Base-by-base conservation (phyloP, 2,888 invertebrate species). In the Eulithis prunata region DNA sequence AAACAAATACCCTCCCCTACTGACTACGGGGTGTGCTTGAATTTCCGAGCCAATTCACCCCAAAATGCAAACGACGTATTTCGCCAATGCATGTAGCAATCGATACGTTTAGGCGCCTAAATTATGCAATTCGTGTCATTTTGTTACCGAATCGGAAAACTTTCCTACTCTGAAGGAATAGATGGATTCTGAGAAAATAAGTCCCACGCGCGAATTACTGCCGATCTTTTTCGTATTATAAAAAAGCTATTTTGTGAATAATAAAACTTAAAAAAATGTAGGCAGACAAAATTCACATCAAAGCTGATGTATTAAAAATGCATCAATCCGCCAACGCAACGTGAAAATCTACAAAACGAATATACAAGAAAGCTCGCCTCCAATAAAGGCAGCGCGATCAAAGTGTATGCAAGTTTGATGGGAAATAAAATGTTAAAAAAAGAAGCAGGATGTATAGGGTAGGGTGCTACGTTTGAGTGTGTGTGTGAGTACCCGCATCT, bases 1-100 rank as follows among this genome's bases (percentile, higher is more conserved):
- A 91, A 93, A 93, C 92, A 93, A 93, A 93, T 91, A 92, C 91
- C 90, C 85, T 89, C 83, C 81, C 82, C 81, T 83, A 84, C 86
- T 86, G 89, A 89, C 69, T 82, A 90, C 88, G 86, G 90, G 78
- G 74, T 86, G 89, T 78, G 82, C 78, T 53, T 52, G 62, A 58
- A 66, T 62, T 68, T 68, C 64, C 51, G 58, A 52, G 41, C 55
- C 68, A 70, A 68, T 68, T 65, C 63, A 56, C 62, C 63, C 61
- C 68, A 69, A 67, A 68, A 64, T 68, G 68, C 68, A 72, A 71
- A 73, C 62, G 65, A 60, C 59, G 69, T 63, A 62, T 60, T 63
- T 63, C 59, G 57, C 57, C 62, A 65, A 54, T 57, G 62, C 58
- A 64, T 58, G 54, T 53, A 51, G 45, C 63, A 61, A 68, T 68